Conservation (phyloP, 2,888 invertebrate species). For the Melieria picta region DNA sequence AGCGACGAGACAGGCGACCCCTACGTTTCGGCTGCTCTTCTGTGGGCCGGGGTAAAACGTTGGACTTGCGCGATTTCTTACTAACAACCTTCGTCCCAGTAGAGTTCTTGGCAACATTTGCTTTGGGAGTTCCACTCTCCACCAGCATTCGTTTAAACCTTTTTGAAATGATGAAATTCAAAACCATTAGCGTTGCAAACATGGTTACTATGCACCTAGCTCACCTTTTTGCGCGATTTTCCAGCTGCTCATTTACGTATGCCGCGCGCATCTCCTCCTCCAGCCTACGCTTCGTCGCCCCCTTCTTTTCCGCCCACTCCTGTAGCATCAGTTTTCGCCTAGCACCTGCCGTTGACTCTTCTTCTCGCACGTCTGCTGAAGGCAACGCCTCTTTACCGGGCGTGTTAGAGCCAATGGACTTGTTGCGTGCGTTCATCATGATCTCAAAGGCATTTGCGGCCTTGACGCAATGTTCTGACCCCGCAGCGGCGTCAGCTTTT, state of each 20-base stretch:
- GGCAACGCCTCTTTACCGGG: conserved; percentile 67
- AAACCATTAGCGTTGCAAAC: background rate
- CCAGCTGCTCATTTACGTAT: conserved; percentile 70
- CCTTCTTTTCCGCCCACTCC: conserved; percentile 74
- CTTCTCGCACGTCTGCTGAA: conserved; percentile 25
- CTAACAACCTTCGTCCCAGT: background rate
- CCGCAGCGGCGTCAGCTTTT: background rate
- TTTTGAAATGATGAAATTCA: conserved; percentile 14
- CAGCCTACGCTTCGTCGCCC: conserved; percentile 72
- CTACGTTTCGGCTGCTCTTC: conserved; percentile 37
- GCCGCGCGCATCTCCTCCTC: conserved; percentile 71
- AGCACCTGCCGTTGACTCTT: conserved; percentile 50
- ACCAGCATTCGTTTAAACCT: conserved; percentile 62
- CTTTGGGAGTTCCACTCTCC: conserved; percentile 39
- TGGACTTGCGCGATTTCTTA: conserved; percentile 16
- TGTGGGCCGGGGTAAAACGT: background rate
- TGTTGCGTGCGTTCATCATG: conserved; percentile 75
- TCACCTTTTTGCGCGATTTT: conserved; percentile 70
- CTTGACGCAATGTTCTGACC: conserved; percentile 20
- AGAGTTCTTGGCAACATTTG: background rate
- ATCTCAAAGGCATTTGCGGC: conserved; percentile 72
- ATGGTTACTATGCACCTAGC: conserved; percentile 5
- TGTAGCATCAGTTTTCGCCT: conserved; percentile 70
- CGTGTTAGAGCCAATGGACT: conserved; percentile 73
- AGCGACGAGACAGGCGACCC: conserved; percentile 46